Evolutionary conservation across 2,797 vertebrate species (phyloP), one percentile per base, ranked within the genome.

Genomic region (Cephalopachus bancanus): DNA sequence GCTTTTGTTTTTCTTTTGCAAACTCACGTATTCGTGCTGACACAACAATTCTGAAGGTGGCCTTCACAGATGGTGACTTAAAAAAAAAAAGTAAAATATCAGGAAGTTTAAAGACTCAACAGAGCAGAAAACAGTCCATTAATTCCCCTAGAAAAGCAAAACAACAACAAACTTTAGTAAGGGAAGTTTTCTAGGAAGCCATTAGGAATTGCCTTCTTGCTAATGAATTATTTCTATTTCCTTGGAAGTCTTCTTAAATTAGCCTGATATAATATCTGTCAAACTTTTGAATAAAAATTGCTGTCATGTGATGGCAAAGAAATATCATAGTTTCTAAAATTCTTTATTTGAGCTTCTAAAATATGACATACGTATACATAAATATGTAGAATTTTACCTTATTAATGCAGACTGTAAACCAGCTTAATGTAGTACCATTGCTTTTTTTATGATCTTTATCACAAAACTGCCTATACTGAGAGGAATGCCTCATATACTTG

Each of bases 401-500:
- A 90, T 83, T 81, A 83, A 30, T 44, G n/a, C 12, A 6, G 8
- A 51, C 33, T 55, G 60, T 65, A 92, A 96, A 97, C 83, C 0
- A 1, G 85, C 60, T 93, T 85, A 95, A 94, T 97, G 19, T 81
- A 53, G 37, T 51, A 4, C 7, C 57, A 96, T 90, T 97, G 92
- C 76, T 53, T 98, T 96, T 96, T 98, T 97, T 37, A 96, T 74
- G 67, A 4, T 95, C 14, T 95, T 97, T 94, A 78, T 79, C 71
- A 88, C 88, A 91, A 97, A 89, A 74, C 55, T 87, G 51, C 79
- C 69, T 91, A 16, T 59, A 15, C 51, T 65, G 87, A 85, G 85
- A 91, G 97, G 88, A 97, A 96, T 97, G 92, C 84, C 33, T 97
- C 92, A 92, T 88, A 59, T 96, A 96, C 98, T 96, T 85, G 78